A percentile compares a stretch with the other conserved stretches of the same genome.
These are phyloP conservation scores for Enteromius treurensis DNA, from an alignment of 2,797 vertebrate genomes.

Conservation along the genomic window DNA sequence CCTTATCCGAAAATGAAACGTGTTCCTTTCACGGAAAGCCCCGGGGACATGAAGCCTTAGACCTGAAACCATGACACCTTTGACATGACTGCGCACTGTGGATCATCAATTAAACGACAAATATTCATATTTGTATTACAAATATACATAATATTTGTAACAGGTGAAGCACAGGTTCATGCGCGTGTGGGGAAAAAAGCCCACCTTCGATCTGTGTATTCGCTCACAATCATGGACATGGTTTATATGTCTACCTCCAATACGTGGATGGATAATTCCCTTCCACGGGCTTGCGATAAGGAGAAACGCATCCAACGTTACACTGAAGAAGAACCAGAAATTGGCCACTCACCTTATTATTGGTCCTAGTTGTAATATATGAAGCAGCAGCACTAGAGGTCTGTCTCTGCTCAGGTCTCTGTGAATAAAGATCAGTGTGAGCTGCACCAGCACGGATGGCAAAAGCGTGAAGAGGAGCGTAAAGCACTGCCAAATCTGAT, in stretches of 20 bases:
- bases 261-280: background rate
- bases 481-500: slow-evolving; percentile 90
- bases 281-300: background rate
- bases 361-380: slow-evolving; percentile 94
- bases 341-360: slow-evolving; percentile 82
- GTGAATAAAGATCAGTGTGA: slow-evolving; percentile 94
- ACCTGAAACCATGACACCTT: slow-evolving; percentile 12
- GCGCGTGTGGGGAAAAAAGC: background rate
- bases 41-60: background rate
- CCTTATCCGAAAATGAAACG: background rate
- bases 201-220: background rate
- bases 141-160: background rate
- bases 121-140: background rate
- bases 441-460: slow-evolving; percentile 91
- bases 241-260: background rate
- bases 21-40: background rate
- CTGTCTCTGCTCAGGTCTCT: slow-evolving; percentile 93
- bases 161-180: background rate
- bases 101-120: background rate
- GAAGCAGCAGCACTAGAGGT: slow-evolving; percentile 91
- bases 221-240: background rate
- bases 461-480: slow-evolving; percentile 92
- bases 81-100: background rate
- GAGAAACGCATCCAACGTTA: background rate
- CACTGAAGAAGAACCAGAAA: background rate